Evolutionary conservation across 2,113 vertebrate species (phyloP), one percentile per base, ranked within the genome.

Genomic region (Glaucomys volans): DNA sequence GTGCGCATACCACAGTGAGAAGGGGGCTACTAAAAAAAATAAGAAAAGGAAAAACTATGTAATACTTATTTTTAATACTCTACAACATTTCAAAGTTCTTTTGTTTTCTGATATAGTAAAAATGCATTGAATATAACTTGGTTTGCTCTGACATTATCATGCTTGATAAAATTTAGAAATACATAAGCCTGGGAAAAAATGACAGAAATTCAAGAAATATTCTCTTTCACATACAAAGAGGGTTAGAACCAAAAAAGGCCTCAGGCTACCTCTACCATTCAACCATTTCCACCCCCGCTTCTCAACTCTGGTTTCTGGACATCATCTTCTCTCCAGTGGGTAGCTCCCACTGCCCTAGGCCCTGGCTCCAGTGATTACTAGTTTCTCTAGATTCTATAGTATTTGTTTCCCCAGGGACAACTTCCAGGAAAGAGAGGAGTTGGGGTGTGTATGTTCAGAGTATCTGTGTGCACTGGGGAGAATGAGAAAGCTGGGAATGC

Each of bases 141-240:
- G 20, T 95, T 87, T 90, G 59, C 81, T 91, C 40, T 32, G 44
- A 87, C 64, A 85, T 94, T 93, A 84, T 87, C 81, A 59, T 26
- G 18, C 79, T 95, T 87, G 52, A 72, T 81, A 92, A 92, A 74
- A 85, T 82, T 97, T 94, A 95, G 94, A 95, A 95, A 87, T 75
- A 52, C 24, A 94, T 1, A 92, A 32, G 44, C 44, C 79, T 97
- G 32, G 57, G 62, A 95, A 95, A 87, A 96, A 96, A 92, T 7
- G 47, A 71, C 71, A 94, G 67, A 76, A 64, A 62, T 66, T 80
- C 11, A 90, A 62, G 57, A 81, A 95, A 80, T 86, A 77, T 72
- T 64, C 44, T 82, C 66, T 30, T 88, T 84, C 87, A 87, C 69
- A 95, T 42, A 90, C 28, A 91, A 77, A 95, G 57, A 77, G 74